These are phyloP conservation scores for Orius insidiosus DNA, from an alignment of 1,140 invertebrate species.

Conservation along the genomic window DNA sequence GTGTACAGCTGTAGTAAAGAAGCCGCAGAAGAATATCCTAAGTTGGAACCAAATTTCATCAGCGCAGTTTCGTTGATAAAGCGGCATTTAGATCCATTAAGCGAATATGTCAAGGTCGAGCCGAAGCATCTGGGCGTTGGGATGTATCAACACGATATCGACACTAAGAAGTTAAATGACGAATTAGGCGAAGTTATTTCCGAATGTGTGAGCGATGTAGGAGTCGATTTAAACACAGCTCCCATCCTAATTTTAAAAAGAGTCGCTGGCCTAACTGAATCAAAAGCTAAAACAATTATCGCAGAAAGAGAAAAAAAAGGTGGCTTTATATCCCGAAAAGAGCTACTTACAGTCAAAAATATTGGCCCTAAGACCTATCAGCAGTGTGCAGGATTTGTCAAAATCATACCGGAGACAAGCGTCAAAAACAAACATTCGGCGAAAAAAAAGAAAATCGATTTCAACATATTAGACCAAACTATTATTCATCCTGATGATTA, in stretches of 20 bases:
- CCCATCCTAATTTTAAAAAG: constrained; percentile 55
- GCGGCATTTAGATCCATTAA: constrained; percentile 69
- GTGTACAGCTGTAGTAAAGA: constrained; percentile 73
- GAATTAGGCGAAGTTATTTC: constrained; percentile 54
- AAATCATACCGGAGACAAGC: constrained; percentile 39
- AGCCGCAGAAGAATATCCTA: constrained; percentile 66
- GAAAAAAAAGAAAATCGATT: constrained; percentile 28
- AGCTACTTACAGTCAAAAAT: constrained; percentile 55
- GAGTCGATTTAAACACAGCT: constrained; percentile 74
- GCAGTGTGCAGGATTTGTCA: constrained; percentile 81
- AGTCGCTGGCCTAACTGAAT: constrained; percentile 62
- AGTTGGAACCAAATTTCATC: constrained; percentile 59
- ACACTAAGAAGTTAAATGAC: constrained; percentile 50
- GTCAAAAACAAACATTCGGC: too few relatives aligned
- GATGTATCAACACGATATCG: constrained; percentile 82
- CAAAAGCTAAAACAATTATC: constrained; percentile 57
- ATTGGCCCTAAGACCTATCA: constrained; percentile 68
- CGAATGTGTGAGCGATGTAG: constrained; percentile 81
- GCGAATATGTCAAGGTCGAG: constrained; percentile 81
- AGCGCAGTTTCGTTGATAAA: constrained; percentile 76
- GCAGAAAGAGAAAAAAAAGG: constrained; percentile 51
- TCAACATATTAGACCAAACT: constrained; percentile 69
- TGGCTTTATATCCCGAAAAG: constrained; percentile 47
- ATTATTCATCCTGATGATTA: constrained; percentile 90
- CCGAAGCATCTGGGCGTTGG: constrained; percentile 79